These are phyloP conservation scores for Calephelis nemesis DNA, from an alignment of 1,140 invertebrate genomes.

Conservation along the genomic window DNA sequence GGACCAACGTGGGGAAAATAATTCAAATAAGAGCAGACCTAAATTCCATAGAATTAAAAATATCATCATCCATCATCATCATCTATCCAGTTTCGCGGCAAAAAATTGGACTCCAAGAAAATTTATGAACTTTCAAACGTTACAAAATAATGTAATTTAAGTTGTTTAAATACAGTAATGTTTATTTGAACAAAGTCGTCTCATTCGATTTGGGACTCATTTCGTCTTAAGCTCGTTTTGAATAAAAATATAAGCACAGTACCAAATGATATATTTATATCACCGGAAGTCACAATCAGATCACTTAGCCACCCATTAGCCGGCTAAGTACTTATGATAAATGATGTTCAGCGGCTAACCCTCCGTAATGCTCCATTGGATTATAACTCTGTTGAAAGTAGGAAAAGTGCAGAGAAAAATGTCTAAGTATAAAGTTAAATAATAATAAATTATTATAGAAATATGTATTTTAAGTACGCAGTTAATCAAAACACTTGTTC, in stretches of 20 bases:
- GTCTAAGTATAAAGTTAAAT: background rate
- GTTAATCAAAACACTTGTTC: too few relatives aligned
- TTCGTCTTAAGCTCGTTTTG: background rate
- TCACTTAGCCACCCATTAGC: background rate
- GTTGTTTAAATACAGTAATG: too few relatives aligned
- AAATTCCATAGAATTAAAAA: too few relatives aligned
- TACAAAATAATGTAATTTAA: too few relatives aligned
- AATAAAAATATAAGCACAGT: background rate
- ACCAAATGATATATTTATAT: constrained; percentile 1
- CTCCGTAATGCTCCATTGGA: background rate
- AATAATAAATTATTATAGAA: background rate
- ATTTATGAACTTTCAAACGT: too few relatives aligned
- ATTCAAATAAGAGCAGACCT: too few relatives aligned
- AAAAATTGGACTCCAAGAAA: too few relatives aligned
- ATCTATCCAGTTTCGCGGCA: too few relatives aligned
- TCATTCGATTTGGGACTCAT: background rate
- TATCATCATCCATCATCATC: too few relatives aligned
- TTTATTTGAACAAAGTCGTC: too few relatives aligned
- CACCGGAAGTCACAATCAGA: background rate
- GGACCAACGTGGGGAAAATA: too few relatives aligned
- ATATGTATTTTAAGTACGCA: too few relatives aligned
- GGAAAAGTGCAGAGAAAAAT: background rate
- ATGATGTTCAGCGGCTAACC: background rate
- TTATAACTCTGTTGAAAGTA: background rate
- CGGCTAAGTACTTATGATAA: constrained; percentile 6